Base-by-base conservation (phyloP, 2,888 invertebrate species). In the Alviniconcha strummeri region DNA sequence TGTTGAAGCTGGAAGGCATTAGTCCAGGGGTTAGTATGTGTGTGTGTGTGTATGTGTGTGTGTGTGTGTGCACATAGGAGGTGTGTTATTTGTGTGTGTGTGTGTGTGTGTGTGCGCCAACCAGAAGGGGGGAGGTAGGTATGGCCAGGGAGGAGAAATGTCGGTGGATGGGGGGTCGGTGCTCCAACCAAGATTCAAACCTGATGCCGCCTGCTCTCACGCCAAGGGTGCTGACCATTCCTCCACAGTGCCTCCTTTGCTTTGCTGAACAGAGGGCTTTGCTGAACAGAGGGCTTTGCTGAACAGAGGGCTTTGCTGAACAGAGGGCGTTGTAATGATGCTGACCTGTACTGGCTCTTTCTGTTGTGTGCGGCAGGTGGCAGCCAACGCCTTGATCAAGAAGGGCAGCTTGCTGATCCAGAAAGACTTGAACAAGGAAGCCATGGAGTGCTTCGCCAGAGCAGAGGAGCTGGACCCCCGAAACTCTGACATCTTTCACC, bases 401-500 rank as follows among this genome's bases (percentile, higher is more conserved):
- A 95, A 97, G 86, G 98, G 97, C 15, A 96, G 97, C 8, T 95
- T 98, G 85, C 95, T 96, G 89, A 96, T 98, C 93, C 97, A 98
- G 92, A 94, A 96, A 82, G 96, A 90, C n/a, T 76, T 17, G 9
- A 85, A 89, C 85, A 87, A 84, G 7, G 91, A 95, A 86, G 97
- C 97, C 88, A 94, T 97, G 88, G 95, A 95, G 82, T 97, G 97
- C 93, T 98, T 98, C 94, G 95, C 96, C 19, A 94, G 93, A 88
- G 98, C 98, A 64, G 96, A 96, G 74, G 94, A 95, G 90, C 92
- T 97, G 79, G 97, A 97, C 90, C 96, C 97, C 0, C 95, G 96
- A 64, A 97, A 97, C 93, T 95, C 97, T 54, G 99, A 99, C 93
- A 96, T 99, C 82, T 98, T 97, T 93, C 97, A 98, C 93, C 98